A percentile compares a stretch with the other conserved stretches of the same genome.
These are phyloP conservation scores for Poecilia velifera DNA, from an alignment of 2,797 vertebrate species.

Conservation along the genomic window DNA sequence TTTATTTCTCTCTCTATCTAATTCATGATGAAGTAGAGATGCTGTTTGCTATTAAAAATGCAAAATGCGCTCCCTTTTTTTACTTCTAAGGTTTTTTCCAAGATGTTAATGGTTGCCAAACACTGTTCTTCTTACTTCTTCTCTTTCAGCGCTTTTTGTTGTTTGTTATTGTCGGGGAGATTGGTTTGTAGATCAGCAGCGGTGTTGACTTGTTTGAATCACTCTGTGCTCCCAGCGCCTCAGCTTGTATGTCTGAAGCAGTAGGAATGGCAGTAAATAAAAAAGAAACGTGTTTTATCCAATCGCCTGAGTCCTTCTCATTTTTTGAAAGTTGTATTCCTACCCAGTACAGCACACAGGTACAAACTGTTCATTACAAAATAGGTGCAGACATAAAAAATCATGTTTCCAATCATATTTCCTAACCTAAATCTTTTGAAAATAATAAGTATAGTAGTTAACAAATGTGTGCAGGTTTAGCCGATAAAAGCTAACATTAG, in stretches of 20 bases:
- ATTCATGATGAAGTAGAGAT: conserved; percentile 78
- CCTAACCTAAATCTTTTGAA: not conserved
- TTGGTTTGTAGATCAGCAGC: conserved; percentile 76
- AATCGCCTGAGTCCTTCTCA: conserved; percentile 35
- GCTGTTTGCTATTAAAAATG: conserved; percentile 78
- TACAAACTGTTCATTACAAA: not conserved
- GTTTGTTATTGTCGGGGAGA: conserved; percentile 76
- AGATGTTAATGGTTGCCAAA: conserved; percentile 83
- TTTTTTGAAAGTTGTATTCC: conserved; percentile 7
- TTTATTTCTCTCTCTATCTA: conserved; percentile 73
- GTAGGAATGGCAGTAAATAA: conserved; percentile 82
- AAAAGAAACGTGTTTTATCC: conserved; percentile 76
- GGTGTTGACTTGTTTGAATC: conserved; percentile 75
- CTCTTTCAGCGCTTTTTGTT: conserved; percentile 71
- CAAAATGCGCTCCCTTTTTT: conserved; percentile 76
- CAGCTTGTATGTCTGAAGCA: conserved; percentile 82
- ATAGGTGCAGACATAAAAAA: not conserved
- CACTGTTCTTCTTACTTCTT: conserved; percentile 77
- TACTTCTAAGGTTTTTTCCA: conserved; percentile 75
- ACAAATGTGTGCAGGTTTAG: not conserved
- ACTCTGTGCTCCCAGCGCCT: conserved; percentile 76
- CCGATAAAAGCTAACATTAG: not conserved
- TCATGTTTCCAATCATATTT: not conserved
- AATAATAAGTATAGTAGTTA: not conserved
- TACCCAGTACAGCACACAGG: conserved; percentile 6